Base-by-base conservation (phyloP, 2,888 invertebrate genomes). In the Aporophyla nigra region DNA sequence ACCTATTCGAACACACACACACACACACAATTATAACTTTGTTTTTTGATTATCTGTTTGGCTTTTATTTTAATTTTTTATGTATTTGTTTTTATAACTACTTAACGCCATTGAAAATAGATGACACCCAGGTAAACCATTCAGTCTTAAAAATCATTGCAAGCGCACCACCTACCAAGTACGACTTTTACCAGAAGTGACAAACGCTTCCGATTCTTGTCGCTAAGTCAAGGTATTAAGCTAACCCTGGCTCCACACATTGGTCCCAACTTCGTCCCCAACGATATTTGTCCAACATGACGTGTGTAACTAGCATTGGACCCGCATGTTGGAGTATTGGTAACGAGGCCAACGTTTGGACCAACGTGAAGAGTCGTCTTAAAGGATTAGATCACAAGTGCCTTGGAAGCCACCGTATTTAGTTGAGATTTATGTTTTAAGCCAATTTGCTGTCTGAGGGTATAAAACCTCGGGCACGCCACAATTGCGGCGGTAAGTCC, bases 371-470 rank as follows among this genome's bases (percentile, higher is more conserved):
- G 19, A 33, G 14, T 12, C 0, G 10, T n/a, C 19, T 33, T n/a
- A 24, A 51, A 51, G 65, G 82, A 76, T 78, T 61, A 82, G 7
- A 49, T 21, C 59, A 33, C 46, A n/a, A 74, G 19, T 5, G 49
- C n/a, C 19, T n/a, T 5, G 14, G 59, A 82, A 59, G 27, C n/a
- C 12, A 14, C 3, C 6, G 27, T 56, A 62, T 61, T 78, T 66
- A 66, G 43, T 66, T 4, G 16, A 61, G 43, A 76, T 51, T 65
- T 43, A 82, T 54, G 14, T 14, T 19, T 2, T 6, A 54, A 76
- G 16, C 27, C 21, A n/a, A 46, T 54, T 75, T 27, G 46, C 49
- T 14, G n/a, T n/a, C n/a, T n/a, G n/a, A n/a, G n/a, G n/a, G n/a
- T n/a, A n/a, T n/a, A n/a, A n/a, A n/a, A n/a, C n/a, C n/a, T n/a